Evolutionary conservation across 2,113 vertebrate species (phyloP).

Genomic region (Tiliqua scincoides): DNA sequence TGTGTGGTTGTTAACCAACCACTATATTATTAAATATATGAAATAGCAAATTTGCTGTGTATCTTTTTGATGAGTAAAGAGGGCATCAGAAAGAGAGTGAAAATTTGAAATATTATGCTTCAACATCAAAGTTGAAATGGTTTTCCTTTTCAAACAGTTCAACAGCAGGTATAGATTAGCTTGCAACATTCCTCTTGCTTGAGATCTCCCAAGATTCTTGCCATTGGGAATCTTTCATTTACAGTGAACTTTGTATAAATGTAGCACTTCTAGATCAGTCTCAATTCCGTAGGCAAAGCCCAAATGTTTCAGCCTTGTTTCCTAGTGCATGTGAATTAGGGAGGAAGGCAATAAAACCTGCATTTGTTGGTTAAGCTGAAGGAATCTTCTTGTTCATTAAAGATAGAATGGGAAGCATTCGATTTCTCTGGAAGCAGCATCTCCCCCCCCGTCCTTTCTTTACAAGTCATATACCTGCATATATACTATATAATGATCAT

Average conservation of each 20-base stretch:
- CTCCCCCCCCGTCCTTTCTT: not conserved
- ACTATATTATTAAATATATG: constrained; percentile 20
- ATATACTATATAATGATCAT: not conserved
- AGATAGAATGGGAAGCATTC: not conserved
- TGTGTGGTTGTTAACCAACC: constrained; percentile 33
- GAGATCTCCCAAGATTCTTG: not conserved
- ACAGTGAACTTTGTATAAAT: not conserved
- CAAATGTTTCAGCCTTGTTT: not conserved
- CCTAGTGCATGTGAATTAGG: not conserved
- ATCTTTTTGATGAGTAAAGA: constrained; percentile 61
- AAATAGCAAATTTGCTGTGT: not conserved
- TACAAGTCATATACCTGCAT: not conserved
- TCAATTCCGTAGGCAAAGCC: not conserved
- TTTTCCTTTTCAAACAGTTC: not conserved
- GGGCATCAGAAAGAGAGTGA: constrained; percentile 37
- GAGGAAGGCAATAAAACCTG: not conserved
- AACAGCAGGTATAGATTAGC: not conserved
- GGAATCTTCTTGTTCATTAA: not conserved
- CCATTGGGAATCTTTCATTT: not conserved
- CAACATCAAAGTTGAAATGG: not conserved
- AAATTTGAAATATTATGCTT: not conserved
- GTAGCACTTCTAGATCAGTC: not conserved
- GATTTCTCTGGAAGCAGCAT: not conserved
- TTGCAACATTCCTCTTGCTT: not conserved
- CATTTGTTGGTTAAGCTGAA: fast-evolving